Evolutionary conservation across 1,140 invertebrate genomes (phyloP), one percentile per base, ranked within the genome.

Genomic region (Cherax destructor): DNA sequence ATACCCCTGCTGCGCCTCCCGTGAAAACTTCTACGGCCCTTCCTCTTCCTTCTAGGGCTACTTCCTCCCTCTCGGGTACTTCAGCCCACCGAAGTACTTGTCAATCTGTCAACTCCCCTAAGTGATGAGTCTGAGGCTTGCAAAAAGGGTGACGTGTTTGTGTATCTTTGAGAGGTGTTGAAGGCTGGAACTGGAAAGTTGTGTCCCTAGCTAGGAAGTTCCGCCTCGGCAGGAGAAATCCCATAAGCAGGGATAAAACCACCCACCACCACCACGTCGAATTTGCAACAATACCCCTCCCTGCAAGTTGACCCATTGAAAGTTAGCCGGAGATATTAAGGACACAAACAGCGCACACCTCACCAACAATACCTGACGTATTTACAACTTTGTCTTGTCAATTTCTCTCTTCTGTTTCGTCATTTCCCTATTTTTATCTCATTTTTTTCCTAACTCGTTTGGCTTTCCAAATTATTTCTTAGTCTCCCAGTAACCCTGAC

Each of bases 251-350:
- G 61, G 13, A 4, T 2, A 0, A 21, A 18, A 65, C 16, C 5
- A 65, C 21, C 61, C 56, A 9, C 61, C 61, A 16, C 61, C 11
- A 16, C 61, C 13, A 65, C 61, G 13, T 65, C 61, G 16, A 65
- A 11, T 18, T 18, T 52, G 30, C 41, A 69, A 18, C 11, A 41
- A 72, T 21, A 16, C n/a, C 83, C 61, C 59, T 41, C 30, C 30
- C 30, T 41, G 30, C 30, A 84, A 16, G 84, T n/a, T 86, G 84
- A 86, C 84, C 84, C 84, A 86, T 86, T 74, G 72, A 86, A 86
- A 50, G 72, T 76, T 86, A 72, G 69, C 50, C 77, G 74, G 84
- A 76, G 84, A 86, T 77, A 86, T 86, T 86, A 86, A 86, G 84
- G 69, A 86, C 83, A 85, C 84, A 72, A 86, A 3, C 65, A 76